Conservation (phyloP, 1,140 invertebrate genomes). For the Hyphantria cunea region DNA sequence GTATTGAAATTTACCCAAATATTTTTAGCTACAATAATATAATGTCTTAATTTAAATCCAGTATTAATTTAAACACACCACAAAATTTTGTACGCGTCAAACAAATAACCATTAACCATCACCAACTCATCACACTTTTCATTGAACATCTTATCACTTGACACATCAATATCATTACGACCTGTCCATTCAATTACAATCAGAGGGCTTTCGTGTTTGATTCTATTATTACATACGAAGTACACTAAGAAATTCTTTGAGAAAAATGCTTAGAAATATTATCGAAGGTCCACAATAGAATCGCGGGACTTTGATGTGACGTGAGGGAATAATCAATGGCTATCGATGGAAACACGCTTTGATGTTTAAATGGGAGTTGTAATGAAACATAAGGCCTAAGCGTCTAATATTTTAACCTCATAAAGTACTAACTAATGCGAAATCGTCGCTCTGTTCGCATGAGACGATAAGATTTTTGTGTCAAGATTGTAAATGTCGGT, state of each 20-base stretch:
- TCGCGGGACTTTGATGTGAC: slow-evolving; percentile 67
- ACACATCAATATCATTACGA: slow-evolving; percentile 23
- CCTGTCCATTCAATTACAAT: slow-evolving; percentile 28
- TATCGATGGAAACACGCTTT: slow-evolving; percentile 55
- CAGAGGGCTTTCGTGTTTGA: slow-evolving; percentile 24
- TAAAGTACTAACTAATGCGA: neutral
- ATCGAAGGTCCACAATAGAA: slow-evolving; percentile 64
- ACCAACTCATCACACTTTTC: slow-evolving; percentile 18
- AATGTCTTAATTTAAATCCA: too few relatives aligned
- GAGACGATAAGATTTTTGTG: slow-evolving; percentile 10
- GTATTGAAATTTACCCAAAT: too few relatives aligned
- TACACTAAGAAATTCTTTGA: slow-evolving; percentile 24
- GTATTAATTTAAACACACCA: slow-evolving; percentile 15
- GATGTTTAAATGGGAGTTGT: slow-evolving; percentile 49
- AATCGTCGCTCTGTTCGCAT: neutral
- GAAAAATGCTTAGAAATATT: slow-evolving; percentile 65
- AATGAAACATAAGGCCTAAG: slow-evolving; percentile 32
- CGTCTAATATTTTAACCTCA: slow-evolving; percentile 14
- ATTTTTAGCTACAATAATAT: too few relatives aligned
- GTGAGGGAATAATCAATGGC: slow-evolving; percentile 65
- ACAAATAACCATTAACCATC: slow-evolving; percentile 17
- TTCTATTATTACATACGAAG: slow-evolving; percentile 23
- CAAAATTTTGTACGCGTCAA: slow-evolving; percentile 15
- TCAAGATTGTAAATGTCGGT: slow-evolving; percentile 14
- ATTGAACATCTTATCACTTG: slow-evolving; percentile 17